A percentile compares a stretch with the other conserved stretches of the same genome.
These are phyloP conservation scores for Dendropsophus ebraccatus DNA, from an alignment of 2,113 vertebrate species.

Conservation along the genomic window DNA sequence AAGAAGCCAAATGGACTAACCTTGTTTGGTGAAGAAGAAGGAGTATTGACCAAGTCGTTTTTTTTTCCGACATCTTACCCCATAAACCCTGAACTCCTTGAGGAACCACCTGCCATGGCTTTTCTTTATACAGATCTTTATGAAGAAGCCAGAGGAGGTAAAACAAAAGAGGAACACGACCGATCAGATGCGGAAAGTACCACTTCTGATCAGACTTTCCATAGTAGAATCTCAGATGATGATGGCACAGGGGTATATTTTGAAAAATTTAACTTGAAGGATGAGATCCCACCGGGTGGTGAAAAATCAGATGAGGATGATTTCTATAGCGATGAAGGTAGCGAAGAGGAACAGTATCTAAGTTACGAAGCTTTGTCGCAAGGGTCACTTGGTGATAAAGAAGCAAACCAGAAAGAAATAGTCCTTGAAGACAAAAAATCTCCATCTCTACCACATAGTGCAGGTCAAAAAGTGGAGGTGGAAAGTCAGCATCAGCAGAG, in stretches of 20 bases:
- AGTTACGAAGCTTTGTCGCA: slow-evolving; percentile 13
- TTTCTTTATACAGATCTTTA: slow-evolving; percentile 93
- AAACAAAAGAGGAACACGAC: slow-evolving; percentile 76
- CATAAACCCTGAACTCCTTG: slow-evolving; percentile 83
- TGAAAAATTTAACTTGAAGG: slow-evolving; percentile 91
- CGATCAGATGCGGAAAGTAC: slow-evolving; percentile 82
- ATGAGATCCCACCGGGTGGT: slow-evolving; percentile 75
- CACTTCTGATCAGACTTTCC: slow-evolving; percentile 80
- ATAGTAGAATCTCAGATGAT: slow-evolving; percentile 82
- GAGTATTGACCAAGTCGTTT: slow-evolving; percentile 79
- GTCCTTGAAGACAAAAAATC: neutral
- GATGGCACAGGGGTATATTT: slow-evolving; percentile 85
- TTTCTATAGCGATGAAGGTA: slow-evolving; percentile 17
- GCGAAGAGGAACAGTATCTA: slow-evolving; percentile 12
- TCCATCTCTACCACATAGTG: neutral
- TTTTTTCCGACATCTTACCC: slow-evolving; percentile 83
- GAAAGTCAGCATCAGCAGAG: neutral
- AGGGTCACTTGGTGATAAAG: slow-evolving; percentile 1
- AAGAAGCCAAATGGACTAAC: slow-evolving; percentile 75
- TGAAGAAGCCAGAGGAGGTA: slow-evolving; percentile 80
- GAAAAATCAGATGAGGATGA: slow-evolving; percentile 19
- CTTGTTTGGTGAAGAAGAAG: slow-evolving; percentile 83
- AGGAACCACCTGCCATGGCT: slow-evolving; percentile 87
- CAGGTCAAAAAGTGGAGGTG: neutral
- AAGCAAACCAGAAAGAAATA: neutral